These are phyloP conservation scores for Mythimna pallens DNA, from an alignment of 2,888 invertebrate species.

Conservation along the genomic window DNA sequence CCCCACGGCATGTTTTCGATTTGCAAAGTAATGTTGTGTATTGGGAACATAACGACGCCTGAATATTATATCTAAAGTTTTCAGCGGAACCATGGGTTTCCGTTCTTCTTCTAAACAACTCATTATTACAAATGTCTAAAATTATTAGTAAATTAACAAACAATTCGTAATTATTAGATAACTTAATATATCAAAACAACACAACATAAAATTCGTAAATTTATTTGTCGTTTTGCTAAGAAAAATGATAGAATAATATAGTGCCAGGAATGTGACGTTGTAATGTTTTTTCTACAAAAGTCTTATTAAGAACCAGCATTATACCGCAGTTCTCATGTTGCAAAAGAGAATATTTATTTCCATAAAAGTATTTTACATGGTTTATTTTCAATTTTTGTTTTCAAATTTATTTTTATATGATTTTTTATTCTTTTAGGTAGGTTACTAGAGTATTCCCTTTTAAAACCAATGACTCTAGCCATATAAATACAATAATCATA, in stretches of 20 bases:
- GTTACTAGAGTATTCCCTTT: neutral
- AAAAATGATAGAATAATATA: conserved; percentile 34
- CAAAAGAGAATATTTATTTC: conserved; percentile 1
- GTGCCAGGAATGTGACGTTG: conserved; percentile 10
- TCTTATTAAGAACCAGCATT: conserved; percentile 21
- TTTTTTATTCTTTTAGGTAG: conserved; percentile 2
- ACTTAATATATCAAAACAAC: conserved; percentile 16
- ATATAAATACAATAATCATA: neutral
- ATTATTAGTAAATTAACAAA: conserved; percentile 1
- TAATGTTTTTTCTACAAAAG: conserved; percentile 6
- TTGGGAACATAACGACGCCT: conserved; percentile 85
- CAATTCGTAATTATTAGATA: neutral
- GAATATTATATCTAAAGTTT: conserved; percentile 86
- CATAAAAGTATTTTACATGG: neutral
- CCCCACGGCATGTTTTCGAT: conserved; percentile 79
- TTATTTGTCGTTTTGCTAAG: conserved; percentile 1
- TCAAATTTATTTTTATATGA: too few species aligned
- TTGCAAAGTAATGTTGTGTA: conserved; percentile 87
- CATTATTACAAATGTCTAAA: conserved; percentile 35
- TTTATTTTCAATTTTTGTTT: too few species aligned
- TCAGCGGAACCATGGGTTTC: conserved; percentile 84
- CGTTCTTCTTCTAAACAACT: conserved; percentile 78
- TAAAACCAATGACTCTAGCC: neutral
- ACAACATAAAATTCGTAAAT: conserved; percentile 9
- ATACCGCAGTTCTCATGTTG: neutral